Evolutionary conservation across 2,888 invertebrate genomes (phyloP), one percentile per base, ranked within the genome.

Genomic region (Phyto melanocephala): DNA sequence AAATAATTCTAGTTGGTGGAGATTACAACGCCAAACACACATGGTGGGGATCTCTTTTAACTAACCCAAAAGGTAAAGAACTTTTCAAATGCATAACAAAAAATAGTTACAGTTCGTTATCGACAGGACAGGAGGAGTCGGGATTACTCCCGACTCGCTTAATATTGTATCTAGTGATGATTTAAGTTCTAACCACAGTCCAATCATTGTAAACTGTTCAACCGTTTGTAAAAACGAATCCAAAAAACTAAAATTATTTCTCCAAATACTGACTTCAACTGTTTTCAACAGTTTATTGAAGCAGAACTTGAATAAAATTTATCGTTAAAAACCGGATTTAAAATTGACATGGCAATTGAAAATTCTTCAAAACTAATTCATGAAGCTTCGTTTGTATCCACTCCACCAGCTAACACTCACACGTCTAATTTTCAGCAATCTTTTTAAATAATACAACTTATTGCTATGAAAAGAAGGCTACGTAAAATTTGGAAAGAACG

Each of bases 111-210:
- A 35, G 7, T 6, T 6, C 35, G 7, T 35, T 35, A 35, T 35
- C 35, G n/a, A n/a, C n/a, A n/a, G n/a, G 7, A 35, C 35, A 6
- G 35, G 35, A 3, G 5, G 5, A 7, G 5, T 11, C 7, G 42
- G 42, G 4, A 42, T 42, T 42, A 2, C 42, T 42, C 2, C 42
- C 1, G n/a, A 6, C 42, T 42, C 42, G 15, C 40, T 62, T 42
- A 15, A 15, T 62, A 62, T 62, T 24, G 62, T 62, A 24, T 62
- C 62, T 15, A 62, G 62, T 62, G 42, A 62, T 28, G 62, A 60
- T 60, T 60, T 60, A 40, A 60, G 60, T 60, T 60, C 60, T 40
- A 22, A 60, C 22, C 60, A 60, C 60, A 62, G 60, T 42, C 60
- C 60, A 62, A 62, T 62, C 42, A 22, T 62, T 42, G 42, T 62